A percentile compares a stretch with the other conserved stretches of the same genome.
phyloP scores from a whole-genome alignment of 2,888 invertebrate species.

The Hedychridium roseum region DNA sequence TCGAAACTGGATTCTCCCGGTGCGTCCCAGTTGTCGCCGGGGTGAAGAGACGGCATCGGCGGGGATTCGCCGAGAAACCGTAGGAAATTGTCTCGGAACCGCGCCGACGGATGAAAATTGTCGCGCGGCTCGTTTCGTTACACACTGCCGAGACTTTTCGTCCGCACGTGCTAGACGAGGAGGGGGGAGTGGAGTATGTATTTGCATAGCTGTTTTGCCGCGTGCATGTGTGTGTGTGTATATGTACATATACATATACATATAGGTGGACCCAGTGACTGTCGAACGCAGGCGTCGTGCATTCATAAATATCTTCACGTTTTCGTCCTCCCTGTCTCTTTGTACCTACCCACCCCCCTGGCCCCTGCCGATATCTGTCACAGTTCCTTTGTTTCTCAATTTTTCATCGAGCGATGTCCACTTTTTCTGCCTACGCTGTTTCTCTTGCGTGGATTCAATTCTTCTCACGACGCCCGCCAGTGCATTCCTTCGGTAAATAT shows the following conservation, averaged over 20 bases:
- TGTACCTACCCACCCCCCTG: not conserved
- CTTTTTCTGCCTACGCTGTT: not conserved
- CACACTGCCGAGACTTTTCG: too few relatives aligned
- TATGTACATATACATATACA: constrained; percentile 2
- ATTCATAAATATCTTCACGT: constrained; percentile 31
- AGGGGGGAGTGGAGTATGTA: not conserved
- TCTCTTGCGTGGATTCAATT: too few relatives aligned
- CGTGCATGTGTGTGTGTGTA: constrained; percentile 3
- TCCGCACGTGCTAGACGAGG: too few relatives aligned
- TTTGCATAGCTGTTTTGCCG: constrained; percentile 5
- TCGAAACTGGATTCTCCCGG: too few relatives aligned
- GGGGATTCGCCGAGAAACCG: too few relatives aligned
- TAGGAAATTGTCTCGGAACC: too few relatives aligned
- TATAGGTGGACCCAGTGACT: constrained; percentile 34
- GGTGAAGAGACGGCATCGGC: too few relatives aligned
- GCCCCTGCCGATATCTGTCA: not conserved
- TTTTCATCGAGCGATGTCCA: not conserved
- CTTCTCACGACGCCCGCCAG: too few relatives aligned
- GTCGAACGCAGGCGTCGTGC: constrained; percentile 31
- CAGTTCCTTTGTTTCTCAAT: not conserved
- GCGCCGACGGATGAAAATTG: too few relatives aligned
- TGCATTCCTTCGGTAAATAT: too few relatives aligned
- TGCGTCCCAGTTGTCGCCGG: too few relatives aligned
- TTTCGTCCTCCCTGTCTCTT: not conserved
- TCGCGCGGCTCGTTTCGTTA: too few relatives aligned